phyloP scores from a whole-genome alignment of 1,140 invertebrate genomes.

The Drosophila pandora region DNA sequence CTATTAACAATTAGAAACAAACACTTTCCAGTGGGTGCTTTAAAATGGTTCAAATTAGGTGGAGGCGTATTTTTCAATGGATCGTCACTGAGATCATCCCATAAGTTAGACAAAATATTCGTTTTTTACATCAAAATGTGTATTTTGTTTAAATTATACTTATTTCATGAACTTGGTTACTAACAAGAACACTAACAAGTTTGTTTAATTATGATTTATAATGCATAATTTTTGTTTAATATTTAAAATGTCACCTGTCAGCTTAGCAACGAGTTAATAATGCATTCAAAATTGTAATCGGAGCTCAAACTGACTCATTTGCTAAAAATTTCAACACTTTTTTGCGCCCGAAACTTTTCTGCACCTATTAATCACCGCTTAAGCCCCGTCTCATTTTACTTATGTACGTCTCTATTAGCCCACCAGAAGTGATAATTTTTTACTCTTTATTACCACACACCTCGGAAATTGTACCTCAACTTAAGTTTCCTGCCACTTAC shows the following conservation, averaged over 20 bases:
- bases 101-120: not conserved
- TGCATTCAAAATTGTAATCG: constrained; percentile 5
- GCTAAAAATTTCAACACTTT: constrained; percentile 20
- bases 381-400: constrained; percentile 9
- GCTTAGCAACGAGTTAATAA: constrained; percentile 4
- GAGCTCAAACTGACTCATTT: constrained; percentile 10
- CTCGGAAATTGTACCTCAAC: constrained; percentile 5
- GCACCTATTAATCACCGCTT: constrained; percentile 28
- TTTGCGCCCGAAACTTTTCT: constrained; percentile 9
- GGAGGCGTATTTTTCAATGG: not conserved
- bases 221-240: not conserved
- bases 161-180: no score
- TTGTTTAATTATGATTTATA: not conserved
- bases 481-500: constrained; percentile 7
- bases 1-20: constrained; percentile 14
- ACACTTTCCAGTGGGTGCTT: not conserved
- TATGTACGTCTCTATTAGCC: constrained; percentile 21
- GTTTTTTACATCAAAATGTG: no score
- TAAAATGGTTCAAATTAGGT: not conserved
- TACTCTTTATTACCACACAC: constrained; percentile 14
- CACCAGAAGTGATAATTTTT: constrained; percentile 18
- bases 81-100: not conserved
- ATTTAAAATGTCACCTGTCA: not conserved
- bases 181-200: no score
- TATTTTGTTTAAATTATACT: no score